phyloP scores from a whole-genome alignment of 23 tunicate genomes.

The Styela clava region DNA sequence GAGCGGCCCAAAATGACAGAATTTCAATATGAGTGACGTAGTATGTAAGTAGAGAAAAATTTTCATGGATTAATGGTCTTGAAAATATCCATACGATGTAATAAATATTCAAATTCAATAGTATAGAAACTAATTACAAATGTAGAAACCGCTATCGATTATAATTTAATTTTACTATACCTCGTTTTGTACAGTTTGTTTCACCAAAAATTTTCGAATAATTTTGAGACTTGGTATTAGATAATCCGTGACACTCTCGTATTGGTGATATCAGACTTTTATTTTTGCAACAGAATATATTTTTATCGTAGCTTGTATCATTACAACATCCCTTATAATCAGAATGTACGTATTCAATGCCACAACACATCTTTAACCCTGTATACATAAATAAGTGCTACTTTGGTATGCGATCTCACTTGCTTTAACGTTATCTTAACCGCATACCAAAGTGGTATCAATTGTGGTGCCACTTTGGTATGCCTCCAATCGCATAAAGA shows the following conservation, averaged over 20 bases:
- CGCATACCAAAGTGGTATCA: too few relatives aligned
- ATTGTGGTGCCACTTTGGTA: too few relatives aligned
- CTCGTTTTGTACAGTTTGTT: background rate
- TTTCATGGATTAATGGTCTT: too few relatives aligned
- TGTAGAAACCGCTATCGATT: background rate
- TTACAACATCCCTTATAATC: background rate
- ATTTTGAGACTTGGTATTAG: background rate
- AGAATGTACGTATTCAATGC: background rate
- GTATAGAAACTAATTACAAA: background rate
- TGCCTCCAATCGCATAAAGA: too few relatives aligned
- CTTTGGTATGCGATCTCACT: too few relatives aligned
- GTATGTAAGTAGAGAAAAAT: too few relatives aligned
- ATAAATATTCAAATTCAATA: too few relatives aligned
- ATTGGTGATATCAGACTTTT: background rate
- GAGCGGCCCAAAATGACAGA: too few relatives aligned
- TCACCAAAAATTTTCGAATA: background rate
- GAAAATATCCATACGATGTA: too few relatives aligned
- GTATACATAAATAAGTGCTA: too few relatives aligned
- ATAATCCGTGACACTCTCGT: background rate
- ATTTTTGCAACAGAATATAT: background rate
- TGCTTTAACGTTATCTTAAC: too few relatives aligned
- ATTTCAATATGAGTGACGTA: too few relatives aligned
- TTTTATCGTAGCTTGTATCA: background rate
- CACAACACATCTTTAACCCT: background rate
- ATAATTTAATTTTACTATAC: background rate